These are phyloP conservation scores for Eulemur mongoz DNA, from an alignment of 2,797 vertebrate species.

Conservation along the genomic window DNA sequence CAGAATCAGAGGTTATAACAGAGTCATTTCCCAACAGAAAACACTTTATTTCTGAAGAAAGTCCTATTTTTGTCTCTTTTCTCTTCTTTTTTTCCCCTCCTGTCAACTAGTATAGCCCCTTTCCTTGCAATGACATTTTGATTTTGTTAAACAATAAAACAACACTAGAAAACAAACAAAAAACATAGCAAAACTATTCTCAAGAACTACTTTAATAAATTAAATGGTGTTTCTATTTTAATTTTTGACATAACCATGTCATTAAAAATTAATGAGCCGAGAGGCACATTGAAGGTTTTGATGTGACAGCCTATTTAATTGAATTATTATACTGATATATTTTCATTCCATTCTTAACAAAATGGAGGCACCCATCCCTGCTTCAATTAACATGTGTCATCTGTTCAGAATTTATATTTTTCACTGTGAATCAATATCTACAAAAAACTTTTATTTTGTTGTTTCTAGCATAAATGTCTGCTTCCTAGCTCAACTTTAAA, in stretches of 20 bases:
- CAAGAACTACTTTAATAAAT: background rate
- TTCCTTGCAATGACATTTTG: background rate
- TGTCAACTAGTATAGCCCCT: background rate
- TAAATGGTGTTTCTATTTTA: background rate
- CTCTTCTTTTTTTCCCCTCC: background rate
- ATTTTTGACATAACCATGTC: conserved; percentile 11
- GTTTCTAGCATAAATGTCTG: background rate
- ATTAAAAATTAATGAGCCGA: conserved; percentile 48
- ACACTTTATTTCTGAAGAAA: conserved; percentile 16
- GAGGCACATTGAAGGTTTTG: background rate
- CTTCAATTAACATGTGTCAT: background rate
- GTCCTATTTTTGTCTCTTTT: background rate
- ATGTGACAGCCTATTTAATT: conserved; percentile 17
- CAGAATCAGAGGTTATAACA: background rate
- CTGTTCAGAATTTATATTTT: background rate
- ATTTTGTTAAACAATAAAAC: background rate
- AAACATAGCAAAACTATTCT: background rate
- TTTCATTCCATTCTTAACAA: conserved; percentile 44
- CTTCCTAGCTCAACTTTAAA: background rate
- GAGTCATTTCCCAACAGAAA: background rate
- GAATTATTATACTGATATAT: conserved; percentile 29
- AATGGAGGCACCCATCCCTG: background rate
- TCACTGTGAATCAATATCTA: conserved; percentile 25
- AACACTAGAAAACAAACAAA: background rate
- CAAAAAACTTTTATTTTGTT: background rate